phyloP scores from a whole-genome alignment of 2,113 vertebrate genomes.

The Lates calcarifer region DNA sequence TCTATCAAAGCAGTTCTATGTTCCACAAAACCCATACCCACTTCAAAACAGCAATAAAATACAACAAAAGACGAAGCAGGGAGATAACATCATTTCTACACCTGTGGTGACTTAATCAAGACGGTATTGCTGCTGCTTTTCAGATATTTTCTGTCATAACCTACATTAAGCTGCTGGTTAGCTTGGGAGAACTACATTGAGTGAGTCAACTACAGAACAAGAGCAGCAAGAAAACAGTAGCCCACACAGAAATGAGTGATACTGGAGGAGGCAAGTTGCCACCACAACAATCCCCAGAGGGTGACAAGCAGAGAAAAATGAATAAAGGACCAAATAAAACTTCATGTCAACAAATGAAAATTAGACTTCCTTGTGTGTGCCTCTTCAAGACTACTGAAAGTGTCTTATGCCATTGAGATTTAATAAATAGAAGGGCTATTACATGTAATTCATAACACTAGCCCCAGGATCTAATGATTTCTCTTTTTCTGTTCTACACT shows the following conservation, averaged over 20 bases:
- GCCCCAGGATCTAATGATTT: conserved; percentile 81
- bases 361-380: conserved; percentile 31
- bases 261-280: conserved; percentile 31
- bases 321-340: conserved; percentile 54
- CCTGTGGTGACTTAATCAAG: conserved; percentile 29
- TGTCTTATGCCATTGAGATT: conserved; percentile 72
- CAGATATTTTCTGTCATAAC: conserved; percentile 1
- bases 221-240: not conserved
- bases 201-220: not conserved
- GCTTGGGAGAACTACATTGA: not conserved
- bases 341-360: conserved; percentile 63
- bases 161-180: conserved; percentile 4
- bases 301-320: conserved; percentile 36
- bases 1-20: conserved; percentile 48
- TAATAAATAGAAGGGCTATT: conserved; percentile 81
- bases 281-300: conserved; percentile 14
- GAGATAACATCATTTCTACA: conserved; percentile 3
- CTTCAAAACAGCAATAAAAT: conserved; percentile 49
- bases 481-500: conserved; percentile 76
- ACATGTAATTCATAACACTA: conserved; percentile 79
- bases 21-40: conserved; percentile 44
- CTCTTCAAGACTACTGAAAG: conserved; percentile 66
- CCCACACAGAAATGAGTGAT: conserved; percentile 26
- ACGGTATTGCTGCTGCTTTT: conserved; percentile 19
- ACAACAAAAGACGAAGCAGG: conserved; percentile 15